Conservation (phyloP, 1,140 invertebrate species). For the Leptinotarsa defecta region DNA sequence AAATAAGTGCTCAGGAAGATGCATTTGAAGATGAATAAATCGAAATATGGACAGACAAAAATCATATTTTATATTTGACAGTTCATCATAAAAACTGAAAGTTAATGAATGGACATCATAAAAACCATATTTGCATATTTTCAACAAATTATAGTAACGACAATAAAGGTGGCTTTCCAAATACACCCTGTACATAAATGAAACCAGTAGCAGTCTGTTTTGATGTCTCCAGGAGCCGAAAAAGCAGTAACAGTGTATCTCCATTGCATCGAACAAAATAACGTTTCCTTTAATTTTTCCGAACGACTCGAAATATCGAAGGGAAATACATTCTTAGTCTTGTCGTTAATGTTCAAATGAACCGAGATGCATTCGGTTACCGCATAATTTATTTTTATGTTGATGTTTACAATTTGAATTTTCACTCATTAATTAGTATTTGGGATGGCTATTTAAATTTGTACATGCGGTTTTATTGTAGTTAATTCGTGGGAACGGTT, state of each 20-base stretch:
- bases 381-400: slow-evolving; percentile 5
- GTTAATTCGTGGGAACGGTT: slow-evolving; percentile 1
- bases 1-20: too few species aligned
- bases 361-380: not conserved
- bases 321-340: too few species aligned
- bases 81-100: too few species aligned
- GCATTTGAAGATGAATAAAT: too few species aligned
- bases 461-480: not conserved
- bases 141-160: too few species aligned
- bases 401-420: slow-evolving; percentile 6
- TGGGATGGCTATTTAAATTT: slow-evolving; percentile 1
- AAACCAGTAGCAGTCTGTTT: slow-evolving; percentile 6
- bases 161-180: too few species aligned
- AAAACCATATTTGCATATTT: too few species aligned
- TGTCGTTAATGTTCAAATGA: too few species aligned
- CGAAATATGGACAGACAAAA: too few species aligned
- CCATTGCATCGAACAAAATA: not conserved
- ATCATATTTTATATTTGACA: too few species aligned
- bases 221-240: not conserved
- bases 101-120: too few species aligned
- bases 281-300: not conserved
- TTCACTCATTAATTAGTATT: slow-evolving; percentile 4
- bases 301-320: not conserved
- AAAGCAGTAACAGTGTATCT: not conserved
- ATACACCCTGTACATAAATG: not conserved